Evolutionary conservation across 1,140 invertebrate species (phyloP).

Genomic region (Lepidotrigona ventralis): DNA sequence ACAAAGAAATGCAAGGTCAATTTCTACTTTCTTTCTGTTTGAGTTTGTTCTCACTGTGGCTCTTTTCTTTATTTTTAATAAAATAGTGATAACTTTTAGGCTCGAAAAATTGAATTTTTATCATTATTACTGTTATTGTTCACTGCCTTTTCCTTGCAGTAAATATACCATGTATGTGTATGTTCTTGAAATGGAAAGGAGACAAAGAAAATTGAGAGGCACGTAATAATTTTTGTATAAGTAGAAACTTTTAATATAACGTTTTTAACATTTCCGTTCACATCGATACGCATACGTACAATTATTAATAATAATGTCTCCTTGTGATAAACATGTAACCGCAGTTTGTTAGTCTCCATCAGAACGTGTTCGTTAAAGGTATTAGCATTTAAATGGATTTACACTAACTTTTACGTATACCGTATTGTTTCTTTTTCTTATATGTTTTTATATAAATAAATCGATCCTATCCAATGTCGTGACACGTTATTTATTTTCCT

Average conservation of each 20-base stretch:
- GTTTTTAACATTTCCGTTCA: constrained; percentile 54
- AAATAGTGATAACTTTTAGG: not conserved
- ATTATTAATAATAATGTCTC: constrained; percentile 62
- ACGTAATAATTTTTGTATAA: constrained; percentile 42
- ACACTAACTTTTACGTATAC: constrained; percentile 47
- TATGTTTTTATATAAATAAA: constrained; percentile 69
- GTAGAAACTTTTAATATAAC: constrained; percentile 66
- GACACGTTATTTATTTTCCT: not conserved
- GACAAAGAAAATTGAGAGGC: not conserved
- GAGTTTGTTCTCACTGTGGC: not conserved
- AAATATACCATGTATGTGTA: not conserved
- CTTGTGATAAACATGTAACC: constrained; percentile 68
- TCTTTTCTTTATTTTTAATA: not conserved
- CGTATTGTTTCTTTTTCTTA: constrained; percentile 42
- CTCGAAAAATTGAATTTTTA: not conserved
- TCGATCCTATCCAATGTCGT: constrained; percentile 1
- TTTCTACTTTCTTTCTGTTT: not conserved
- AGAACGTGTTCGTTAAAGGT: constrained; percentile 71
- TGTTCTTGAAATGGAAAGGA: not conserved
- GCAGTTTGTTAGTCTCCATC: constrained; percentile 75
- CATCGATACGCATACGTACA: constrained; percentile 63
- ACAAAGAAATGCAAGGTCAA: not conserved
- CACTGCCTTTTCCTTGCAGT: constrained; percentile 12
- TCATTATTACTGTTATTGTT: not conserved
- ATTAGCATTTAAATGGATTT: constrained; percentile 67